Conservation (phyloP, 2,113 vertebrate genomes). For the Anolis carolinensis region DNA sequence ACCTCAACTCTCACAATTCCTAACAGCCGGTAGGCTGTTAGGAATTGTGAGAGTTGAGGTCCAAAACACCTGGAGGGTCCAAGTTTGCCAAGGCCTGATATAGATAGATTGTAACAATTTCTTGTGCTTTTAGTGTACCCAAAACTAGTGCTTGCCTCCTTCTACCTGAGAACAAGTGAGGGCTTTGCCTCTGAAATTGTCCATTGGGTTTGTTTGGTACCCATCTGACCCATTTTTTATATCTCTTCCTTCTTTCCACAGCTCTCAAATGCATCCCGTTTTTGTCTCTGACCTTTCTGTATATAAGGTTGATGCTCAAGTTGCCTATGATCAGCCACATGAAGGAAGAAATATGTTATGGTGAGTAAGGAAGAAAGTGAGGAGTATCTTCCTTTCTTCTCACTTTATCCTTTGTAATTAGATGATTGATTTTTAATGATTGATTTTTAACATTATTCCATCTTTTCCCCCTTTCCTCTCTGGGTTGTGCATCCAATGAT, state of each 20-base stretch:
- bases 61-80: too few species aligned
- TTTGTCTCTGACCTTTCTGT: conserved; percentile 16
- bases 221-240: not conserved
- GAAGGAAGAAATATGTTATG: conserved; percentile 26
- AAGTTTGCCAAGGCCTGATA: too few species aligned
- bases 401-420: not conserved
- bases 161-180: too few species aligned
- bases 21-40: too few species aligned
- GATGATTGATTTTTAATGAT: too few species aligned
- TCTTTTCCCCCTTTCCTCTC: not conserved
- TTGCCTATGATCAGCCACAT: conserved; percentile 10
- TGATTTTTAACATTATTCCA: too few species aligned
- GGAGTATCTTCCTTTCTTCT: too few species aligned
- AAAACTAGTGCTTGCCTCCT: too few species aligned
- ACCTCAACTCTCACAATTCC: too few species aligned
- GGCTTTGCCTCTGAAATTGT: not conserved
- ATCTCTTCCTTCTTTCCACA: not conserved
- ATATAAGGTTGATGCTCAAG: conserved; percentile 12
- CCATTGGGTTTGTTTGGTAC: not conserved
- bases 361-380: not conserved
- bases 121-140: too few species aligned
- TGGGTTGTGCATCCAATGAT: not conserved
- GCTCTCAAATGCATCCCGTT: conserved; percentile 22
- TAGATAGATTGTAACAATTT: too few species aligned
- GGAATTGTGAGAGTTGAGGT: too few species aligned